Conservation (phyloP, 1,140 invertebrate species). For the Caerostris darwini region DNA sequence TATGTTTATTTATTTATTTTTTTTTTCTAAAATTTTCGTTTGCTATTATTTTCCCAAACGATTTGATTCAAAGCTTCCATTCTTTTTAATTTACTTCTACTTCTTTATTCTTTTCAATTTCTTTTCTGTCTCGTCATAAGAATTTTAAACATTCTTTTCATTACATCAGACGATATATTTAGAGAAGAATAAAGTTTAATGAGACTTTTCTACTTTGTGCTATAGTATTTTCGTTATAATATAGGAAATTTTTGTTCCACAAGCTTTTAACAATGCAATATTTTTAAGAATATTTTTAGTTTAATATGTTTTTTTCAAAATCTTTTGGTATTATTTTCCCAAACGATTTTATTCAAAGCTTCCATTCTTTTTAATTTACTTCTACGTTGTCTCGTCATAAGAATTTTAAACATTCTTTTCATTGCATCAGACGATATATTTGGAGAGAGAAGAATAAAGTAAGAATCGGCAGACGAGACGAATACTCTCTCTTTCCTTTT, state of each 20-base stretch:
- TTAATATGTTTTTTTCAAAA: no score
- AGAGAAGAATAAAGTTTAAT: no score
- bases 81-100: background rate
- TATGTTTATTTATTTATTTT: no score
- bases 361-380: background rate
- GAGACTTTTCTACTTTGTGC: no score
- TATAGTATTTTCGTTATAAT: no score
- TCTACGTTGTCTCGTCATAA: background rate
- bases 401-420: conserved; percentile 45
- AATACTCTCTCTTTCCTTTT: background rate
- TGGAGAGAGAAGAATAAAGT: conserved; percentile 1
- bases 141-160: conserved; percentile 39
- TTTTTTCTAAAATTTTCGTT: no score
- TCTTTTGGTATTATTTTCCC: background rate
- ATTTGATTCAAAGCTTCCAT: background rate
- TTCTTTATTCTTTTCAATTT: background rate
- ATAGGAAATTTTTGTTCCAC: no score
- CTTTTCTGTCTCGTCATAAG: background rate
- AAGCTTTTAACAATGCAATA: no score
- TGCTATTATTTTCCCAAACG: conserved; percentile 1
- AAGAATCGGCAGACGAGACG: background rate
- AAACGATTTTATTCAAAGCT: background rate
- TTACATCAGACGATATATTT: background rate
- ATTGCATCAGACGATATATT: background rate
- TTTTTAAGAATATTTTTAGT: no score